A percentile compares a stretch with the other conserved stretches of the same genome.
These are phyloP conservation scores for Psylliodes chrysocephalus DNA, from an alignment of 2,888 invertebrate species.

Conservation along the genomic window DNA sequence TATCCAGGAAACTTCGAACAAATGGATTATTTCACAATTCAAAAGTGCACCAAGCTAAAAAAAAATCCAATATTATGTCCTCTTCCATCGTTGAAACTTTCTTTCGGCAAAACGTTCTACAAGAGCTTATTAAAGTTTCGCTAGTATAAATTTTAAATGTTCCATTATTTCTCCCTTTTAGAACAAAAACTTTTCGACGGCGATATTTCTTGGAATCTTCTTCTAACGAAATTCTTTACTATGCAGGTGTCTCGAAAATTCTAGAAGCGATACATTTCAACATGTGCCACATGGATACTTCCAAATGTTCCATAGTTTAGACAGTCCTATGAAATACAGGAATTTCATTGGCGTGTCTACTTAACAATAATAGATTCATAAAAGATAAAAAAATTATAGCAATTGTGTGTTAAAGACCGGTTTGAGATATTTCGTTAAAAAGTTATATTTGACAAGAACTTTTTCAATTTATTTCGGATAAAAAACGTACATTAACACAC, in stretches of 20 bases:
- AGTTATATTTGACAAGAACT: too few relatives aligned
- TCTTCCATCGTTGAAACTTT: conserved; percentile 29
- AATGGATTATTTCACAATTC: conserved; percentile 28
- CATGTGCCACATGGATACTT: conserved; percentile 25
- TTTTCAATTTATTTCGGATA: too few relatives aligned
- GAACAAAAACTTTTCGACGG: conserved; percentile 39
- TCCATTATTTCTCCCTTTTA: conserved; percentile 42
- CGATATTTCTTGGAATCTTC: conserved; percentile 43
- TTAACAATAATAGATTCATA: too few relatives aligned
- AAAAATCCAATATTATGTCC: conserved; percentile 33
- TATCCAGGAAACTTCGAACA: conserved; percentile 20
- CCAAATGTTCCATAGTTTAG: conserved; percentile 1
- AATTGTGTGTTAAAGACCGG: too few relatives aligned
- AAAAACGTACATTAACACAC: too few relatives aligned
- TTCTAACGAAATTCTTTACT: conserved; percentile 41
- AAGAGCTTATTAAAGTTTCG: conserved; percentile 46
- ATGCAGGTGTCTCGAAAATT: conserved; percentile 46
- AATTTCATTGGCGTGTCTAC: not conserved
- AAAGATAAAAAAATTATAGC: too few relatives aligned
- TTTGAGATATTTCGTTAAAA: too few relatives aligned
- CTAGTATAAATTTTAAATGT: conserved; percentile 47
- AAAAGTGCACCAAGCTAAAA: conserved; percentile 22
- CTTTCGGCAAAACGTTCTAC: conserved; percentile 35
- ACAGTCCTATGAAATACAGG: conserved; percentile 2
- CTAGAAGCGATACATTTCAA: conserved; percentile 39